Percentiles rank a stretch among this genome's conserved stretches.
phyloP scores from a whole-genome alignment of 2,113 vertebrate genomes.

The Megaceryle torquata region DNA sequence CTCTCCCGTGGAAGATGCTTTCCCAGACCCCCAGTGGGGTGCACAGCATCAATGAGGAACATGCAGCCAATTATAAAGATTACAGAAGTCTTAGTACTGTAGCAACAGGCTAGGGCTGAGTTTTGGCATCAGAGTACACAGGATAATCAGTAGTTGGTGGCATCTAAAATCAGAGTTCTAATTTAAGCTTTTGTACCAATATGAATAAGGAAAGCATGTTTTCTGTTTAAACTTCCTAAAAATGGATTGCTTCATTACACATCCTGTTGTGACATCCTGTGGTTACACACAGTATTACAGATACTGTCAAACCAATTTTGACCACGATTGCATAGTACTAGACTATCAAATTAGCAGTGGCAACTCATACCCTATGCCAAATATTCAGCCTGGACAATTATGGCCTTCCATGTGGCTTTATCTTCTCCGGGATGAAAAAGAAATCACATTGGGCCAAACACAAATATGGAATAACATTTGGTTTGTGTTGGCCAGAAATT shows the following conservation, averaged over 20 bases:
- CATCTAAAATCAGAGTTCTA: background rate
- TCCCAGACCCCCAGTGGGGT: rapidly evolving
- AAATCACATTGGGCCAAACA: background rate
- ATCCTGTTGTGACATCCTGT: conserved; percentile 61
- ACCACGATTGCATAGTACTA: background rate
- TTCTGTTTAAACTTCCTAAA: background rate
- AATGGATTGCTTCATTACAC: background rate
- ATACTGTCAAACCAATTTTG: background rate
- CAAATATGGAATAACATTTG: background rate
- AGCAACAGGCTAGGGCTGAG: rapidly evolving
- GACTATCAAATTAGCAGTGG: background rate
- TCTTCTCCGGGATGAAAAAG: background rate
- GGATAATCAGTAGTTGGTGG: background rate
- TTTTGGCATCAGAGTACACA: rapidly evolving
- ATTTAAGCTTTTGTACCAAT: background rate
- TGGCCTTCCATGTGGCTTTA: background rate
- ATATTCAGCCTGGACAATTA: background rate
- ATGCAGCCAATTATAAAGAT: rapidly evolving
- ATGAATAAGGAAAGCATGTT: background rate
- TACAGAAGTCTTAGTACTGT: background rate
- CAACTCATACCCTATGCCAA: rapidly evolving
- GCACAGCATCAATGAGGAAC: background rate
- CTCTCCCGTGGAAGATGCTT: background rate
- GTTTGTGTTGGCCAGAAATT: background rate
- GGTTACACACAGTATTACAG: conserved; percentile 38